These are phyloP conservation scores for Papilio helenus DNA, from an alignment of 1,140 invertebrate genomes.

Conservation along the genomic window DNA sequence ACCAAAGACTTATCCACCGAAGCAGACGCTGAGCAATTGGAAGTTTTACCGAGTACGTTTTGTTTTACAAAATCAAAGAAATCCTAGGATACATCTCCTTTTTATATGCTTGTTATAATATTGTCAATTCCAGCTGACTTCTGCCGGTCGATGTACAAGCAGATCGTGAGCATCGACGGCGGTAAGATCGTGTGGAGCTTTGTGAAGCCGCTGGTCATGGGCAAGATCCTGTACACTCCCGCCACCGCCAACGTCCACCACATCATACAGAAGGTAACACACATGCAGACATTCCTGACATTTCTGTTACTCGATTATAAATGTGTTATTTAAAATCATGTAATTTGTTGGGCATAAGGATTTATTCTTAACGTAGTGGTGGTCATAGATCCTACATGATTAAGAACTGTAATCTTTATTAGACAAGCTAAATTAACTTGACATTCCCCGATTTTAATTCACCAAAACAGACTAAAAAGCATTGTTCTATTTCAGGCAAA, in stretches of 20 bases:
- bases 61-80: background rate
- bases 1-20: conserved; percentile 82
- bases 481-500: conserved; percentile 78
- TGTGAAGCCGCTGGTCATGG: conserved; percentile 86
- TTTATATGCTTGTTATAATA: too few species aligned
- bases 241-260: conserved; percentile 72
- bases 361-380: too few species aligned
- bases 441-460: too few species aligned
- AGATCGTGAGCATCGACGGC: conserved; percentile 83
- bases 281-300: background rate
- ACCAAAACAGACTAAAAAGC: too few species aligned
- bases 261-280: conserved; percentile 56
- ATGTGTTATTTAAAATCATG: too few species aligned
- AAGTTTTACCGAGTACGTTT: conserved; percentile 84
- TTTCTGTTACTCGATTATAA: background rate
- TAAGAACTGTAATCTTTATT: too few species aligned
- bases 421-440: too few species aligned
- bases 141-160: conserved; percentile 85
- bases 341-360: background rate
- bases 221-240: conserved; percentile 86
- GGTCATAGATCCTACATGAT: too few species aligned
- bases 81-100: too few species aligned
- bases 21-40: conserved; percentile 80
- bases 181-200: conserved; percentile 88
- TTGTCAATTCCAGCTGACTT: conserved; percentile 81